Conservation (phyloP, 2,888 invertebrate species). For the Nymphalis c-album region DNA sequence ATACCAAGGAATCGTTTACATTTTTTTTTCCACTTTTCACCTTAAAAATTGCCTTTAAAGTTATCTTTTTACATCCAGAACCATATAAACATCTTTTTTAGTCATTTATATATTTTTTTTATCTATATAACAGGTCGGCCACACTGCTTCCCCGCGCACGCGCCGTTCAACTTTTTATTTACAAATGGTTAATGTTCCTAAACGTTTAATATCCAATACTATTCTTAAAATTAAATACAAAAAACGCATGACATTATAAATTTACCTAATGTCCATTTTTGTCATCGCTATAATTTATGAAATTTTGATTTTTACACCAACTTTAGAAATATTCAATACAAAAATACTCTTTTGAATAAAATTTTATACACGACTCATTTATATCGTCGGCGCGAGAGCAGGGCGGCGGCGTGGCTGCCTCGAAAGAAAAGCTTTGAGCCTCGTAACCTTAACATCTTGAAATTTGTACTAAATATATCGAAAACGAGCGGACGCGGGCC, state of each 20-base stretch:
- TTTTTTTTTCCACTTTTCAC: slow-evolving; percentile 60
- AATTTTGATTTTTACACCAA: slow-evolving; percentile 83
- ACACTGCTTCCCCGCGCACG: slow-evolving; percentile 58
- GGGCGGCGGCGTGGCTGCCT: slow-evolving; percentile 64
- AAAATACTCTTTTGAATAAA: slow-evolving; percentile 83
- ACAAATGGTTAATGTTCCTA: slow-evolving; percentile 87
- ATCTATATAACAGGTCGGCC: slow-evolving; percentile 73
- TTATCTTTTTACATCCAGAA: slow-evolving; percentile 81
- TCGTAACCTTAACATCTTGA: slow-evolving; percentile 81
- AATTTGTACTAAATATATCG: slow-evolving; percentile 82
- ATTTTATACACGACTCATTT: slow-evolving; percentile 80
- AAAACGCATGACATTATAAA: slow-evolving; percentile 81
- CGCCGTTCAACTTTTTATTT: slow-evolving; percentile 78
- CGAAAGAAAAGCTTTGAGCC: slow-evolving; percentile 81
- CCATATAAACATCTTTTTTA: slow-evolving; percentile 81
- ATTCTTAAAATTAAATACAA: slow-evolving; percentile 83
- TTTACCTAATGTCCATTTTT: slow-evolving; percentile 78
- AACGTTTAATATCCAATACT: slow-evolving; percentile 84
- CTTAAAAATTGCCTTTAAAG: slow-evolving; percentile 74
- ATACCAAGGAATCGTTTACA: slow-evolving; percentile 76
- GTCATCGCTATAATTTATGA: slow-evolving; percentile 81
- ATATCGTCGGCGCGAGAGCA: slow-evolving; percentile 63
- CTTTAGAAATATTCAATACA: slow-evolving; percentile 83
- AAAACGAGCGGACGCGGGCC: slow-evolving; percentile 75
- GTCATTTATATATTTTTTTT: slow-evolving; percentile 80